Percentiles rank a stretch among this genome's conserved stretches.
phyloP scores from a whole-genome alignment of 2,888 invertebrate genomes.

The Dryadula phaetusa region DNA sequence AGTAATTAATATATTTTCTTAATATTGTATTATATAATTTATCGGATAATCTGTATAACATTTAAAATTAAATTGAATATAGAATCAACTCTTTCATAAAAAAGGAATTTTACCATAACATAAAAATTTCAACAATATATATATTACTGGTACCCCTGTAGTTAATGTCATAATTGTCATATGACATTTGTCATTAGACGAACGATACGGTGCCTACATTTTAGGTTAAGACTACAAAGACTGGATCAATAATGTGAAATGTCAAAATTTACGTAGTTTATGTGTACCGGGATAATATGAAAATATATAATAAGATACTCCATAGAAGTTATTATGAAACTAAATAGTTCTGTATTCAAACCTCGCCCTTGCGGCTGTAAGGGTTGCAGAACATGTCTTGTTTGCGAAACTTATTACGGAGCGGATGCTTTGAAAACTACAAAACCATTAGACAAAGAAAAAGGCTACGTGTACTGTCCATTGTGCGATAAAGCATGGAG shows the following conservation, averaged over 20 bases:
- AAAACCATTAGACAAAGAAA: constrained; percentile 75
- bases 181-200: not conserved
- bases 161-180: no score
- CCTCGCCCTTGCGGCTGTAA: constrained; percentile 95
- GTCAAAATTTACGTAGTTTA: constrained; percentile 5
- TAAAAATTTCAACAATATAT: no score
- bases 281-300: constrained; percentile 9
- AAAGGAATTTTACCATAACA: no score
- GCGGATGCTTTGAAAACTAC: constrained; percentile 67
- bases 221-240: constrained; percentile 14
- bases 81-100: no score
- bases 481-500: constrained; percentile 90
- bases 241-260: constrained; percentile 17
- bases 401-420: constrained; percentile 89
- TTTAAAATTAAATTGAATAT: no score
- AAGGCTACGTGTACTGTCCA: constrained; percentile 90
- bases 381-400: constrained; percentile 94
- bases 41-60: no score
- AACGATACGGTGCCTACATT: not conserved
- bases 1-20: no score
- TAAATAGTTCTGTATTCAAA: constrained; percentile 51
- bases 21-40: no score
- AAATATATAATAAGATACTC: not conserved
- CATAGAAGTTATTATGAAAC: constrained; percentile 28
- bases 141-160: not conserved